These are phyloP conservation scores for Anthonomus grandis DNA, from an alignment of 1,140 invertebrate genomes.

Conservation along the genomic window DNA sequence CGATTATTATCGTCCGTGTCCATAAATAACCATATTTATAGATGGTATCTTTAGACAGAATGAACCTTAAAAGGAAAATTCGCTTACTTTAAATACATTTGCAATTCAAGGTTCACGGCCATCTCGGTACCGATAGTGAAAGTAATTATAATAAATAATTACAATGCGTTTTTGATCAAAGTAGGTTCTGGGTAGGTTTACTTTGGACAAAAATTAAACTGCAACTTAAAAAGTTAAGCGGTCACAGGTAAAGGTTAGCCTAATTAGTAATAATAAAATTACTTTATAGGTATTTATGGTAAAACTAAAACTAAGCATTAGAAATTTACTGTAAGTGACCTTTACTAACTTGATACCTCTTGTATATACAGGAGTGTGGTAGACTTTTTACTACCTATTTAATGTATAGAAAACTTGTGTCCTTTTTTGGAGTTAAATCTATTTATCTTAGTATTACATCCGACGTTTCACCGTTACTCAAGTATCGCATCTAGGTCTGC, in stretches of 20 bases:
- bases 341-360: background rate
- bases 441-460: too few relatives aligned
- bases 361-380: too few relatives aligned
- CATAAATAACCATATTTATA: background rate
- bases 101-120: slow-evolving; percentile 14
- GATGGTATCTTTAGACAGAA: background rate
- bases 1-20: background rate
- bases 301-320: background rate
- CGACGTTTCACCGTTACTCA: too few relatives aligned
- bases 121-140: slow-evolving; percentile 1
- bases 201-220: background rate
- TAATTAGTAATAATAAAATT: background rate
- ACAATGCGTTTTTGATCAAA: background rate
- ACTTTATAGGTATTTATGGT: background rate
- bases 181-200: background rate
- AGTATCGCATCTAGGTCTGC: too few relatives aligned
- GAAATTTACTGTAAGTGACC: background rate
- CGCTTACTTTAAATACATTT: slow-evolving; percentile 13
- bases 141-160: slow-evolving; percentile 6
- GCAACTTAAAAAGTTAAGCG: background rate
- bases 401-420: too few relatives aligned
- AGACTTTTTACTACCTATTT: too few relatives aligned
- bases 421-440: too few relatives aligned
- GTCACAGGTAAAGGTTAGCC: background rate
- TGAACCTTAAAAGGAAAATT: background rate